Evolutionary conservation across 2,113 vertebrate species (phyloP).

Genomic region (Aegypius monachus): DNA sequence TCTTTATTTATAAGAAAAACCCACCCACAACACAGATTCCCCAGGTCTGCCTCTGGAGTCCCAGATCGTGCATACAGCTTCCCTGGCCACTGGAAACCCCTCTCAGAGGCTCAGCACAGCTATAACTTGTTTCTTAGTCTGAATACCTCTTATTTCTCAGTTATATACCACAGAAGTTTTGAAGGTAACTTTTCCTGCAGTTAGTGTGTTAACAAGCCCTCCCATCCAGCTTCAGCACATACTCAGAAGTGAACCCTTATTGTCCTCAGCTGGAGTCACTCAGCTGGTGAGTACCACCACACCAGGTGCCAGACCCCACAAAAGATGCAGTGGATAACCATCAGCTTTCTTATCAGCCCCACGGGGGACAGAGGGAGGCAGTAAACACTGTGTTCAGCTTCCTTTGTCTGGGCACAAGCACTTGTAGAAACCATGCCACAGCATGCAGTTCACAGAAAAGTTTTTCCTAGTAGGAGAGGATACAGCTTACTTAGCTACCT

Average conservation of each 20-base stretch:
- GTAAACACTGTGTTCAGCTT: neutral
- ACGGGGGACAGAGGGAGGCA: neutral
- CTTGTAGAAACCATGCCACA: neutral
- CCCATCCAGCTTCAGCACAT: neutral
- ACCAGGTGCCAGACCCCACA: neutral
- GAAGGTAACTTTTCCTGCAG: neutral
- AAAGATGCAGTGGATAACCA: neutral
- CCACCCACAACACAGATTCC: neutral
- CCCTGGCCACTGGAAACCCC: neutral
- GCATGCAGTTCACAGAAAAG: neutral
- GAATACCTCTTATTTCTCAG: neutral
- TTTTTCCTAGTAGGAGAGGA: neutral
- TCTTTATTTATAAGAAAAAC: neutral
- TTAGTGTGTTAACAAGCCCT: neutral
- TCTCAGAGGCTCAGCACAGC: neutral
- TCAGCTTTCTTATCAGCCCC: neutral
- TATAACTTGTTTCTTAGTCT: neutral
- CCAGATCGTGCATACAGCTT: neutral
- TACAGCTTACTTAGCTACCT: neutral
- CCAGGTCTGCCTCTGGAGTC: neutral
- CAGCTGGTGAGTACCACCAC: neutral
- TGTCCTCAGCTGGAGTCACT: neutral
- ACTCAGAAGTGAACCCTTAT: fast-evolving
- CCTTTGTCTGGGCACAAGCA: neutral
- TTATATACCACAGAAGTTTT: fast-evolving